A percentile compares a stretch with the other conserved stretches of the same genome.
Conservation (phyloP, 2,797 vertebrate species). For the Cuniculus paca region DNA sequence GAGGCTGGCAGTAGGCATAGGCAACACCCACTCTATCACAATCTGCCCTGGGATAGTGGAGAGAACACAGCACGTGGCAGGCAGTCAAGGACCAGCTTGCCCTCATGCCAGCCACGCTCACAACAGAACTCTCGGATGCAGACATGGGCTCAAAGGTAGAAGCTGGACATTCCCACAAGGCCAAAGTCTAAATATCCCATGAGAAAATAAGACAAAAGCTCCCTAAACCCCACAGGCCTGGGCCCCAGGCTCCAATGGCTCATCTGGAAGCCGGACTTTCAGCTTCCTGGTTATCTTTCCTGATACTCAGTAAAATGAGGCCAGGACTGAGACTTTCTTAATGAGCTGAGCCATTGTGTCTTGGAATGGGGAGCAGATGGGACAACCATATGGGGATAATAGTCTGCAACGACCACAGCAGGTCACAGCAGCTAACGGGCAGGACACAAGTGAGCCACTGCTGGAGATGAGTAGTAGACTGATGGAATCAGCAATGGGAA, state of each 20-base stretch:
- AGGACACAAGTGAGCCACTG: not conserved
- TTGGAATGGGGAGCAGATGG: not conserved
- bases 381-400: not conserved
- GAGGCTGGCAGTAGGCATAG: too few species aligned
- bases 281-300: constrained; percentile 42
- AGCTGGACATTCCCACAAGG: not conserved
- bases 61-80: not conserved
- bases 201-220: not conserved
- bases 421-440: not conserved
- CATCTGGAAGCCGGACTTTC: too few species aligned
- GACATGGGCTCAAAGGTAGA: not conserved
- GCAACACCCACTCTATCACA: too few species aligned
- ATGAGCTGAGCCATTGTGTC: constrained; percentile 4
- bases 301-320: constrained; percentile 27
- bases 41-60: not conserved
- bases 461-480: constrained; percentile 9
- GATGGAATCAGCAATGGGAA: not conserved
- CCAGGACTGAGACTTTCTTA: not conserved
- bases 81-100: not conserved
- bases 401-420: rapidly evolving
- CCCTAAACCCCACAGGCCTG: not conserved
- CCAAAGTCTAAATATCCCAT: not conserved
- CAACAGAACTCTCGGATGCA: not conserved
- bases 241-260: not conserved
- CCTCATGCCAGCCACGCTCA: not conserved